phyloP scores from a whole-genome alignment of 2,113 vertebrate species.

The Scatophagus argus region DNA sequence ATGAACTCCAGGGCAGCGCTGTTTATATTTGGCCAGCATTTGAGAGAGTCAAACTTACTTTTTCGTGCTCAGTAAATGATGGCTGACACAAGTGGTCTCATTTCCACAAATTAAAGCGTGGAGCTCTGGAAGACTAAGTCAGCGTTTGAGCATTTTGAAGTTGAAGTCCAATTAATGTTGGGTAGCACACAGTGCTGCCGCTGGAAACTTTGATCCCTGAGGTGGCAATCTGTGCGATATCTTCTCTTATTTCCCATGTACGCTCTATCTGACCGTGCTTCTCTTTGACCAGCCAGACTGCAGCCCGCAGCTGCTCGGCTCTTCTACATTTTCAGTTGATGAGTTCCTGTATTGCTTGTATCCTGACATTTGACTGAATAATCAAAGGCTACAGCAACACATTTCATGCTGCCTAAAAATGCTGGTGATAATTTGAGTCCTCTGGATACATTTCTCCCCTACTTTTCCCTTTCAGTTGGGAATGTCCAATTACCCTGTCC shows the following conservation, averaged over 20 bases:
- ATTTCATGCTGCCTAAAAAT: constrained; percentile 24
- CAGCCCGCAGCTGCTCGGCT: constrained; percentile 39
- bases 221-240: constrained; percentile 31
- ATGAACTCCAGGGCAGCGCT: not conserved
- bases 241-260: constrained; percentile 26
- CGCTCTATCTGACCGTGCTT: not conserved
- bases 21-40: constrained; percentile 18
- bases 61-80: constrained; percentile 29
- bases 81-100: constrained; percentile 8
- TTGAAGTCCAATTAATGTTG: constrained; percentile 36
- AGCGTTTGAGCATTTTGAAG: constrained; percentile 10
- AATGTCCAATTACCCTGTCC: constrained; percentile 12
- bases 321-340: constrained; percentile 12
- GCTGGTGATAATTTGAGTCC: constrained; percentile 10
- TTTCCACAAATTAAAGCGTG: constrained; percentile 35
- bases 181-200: constrained; percentile 11
- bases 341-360: constrained; percentile 10
- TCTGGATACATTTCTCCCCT: not conserved
- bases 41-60: not conserved
- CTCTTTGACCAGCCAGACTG: constrained; percentile 1
- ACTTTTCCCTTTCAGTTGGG: not conserved
- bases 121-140: constrained; percentile 4
- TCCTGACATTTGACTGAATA: constrained; percentile 15
- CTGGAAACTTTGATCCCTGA: constrained; percentile 27
- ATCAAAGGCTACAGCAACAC: constrained; percentile 19